These are phyloP conservation scores for Isotomurus palustris DNA, from an alignment of 2,888 invertebrate genomes.

Conservation along the genomic window DNA sequence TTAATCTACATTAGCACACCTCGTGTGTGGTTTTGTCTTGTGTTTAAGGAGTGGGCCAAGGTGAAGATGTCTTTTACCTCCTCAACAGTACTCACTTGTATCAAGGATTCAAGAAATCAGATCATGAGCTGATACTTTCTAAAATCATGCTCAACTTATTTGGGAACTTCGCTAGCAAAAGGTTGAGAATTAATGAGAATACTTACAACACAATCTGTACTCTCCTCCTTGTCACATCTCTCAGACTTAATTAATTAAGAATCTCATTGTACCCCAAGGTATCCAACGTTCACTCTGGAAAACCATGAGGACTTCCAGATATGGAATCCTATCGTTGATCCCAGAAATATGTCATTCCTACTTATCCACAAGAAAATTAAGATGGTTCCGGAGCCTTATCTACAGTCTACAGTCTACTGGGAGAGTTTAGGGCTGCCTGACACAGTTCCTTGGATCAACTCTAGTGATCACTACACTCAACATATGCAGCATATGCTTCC, in stretches of 20 bases:
- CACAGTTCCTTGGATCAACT: constrained; percentile 25
- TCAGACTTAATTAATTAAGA: too few species aligned
- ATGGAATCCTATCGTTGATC: constrained; percentile 36
- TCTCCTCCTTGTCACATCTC: too few species aligned
- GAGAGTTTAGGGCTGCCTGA: constrained; percentile 34
- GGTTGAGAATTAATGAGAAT: too few species aligned
- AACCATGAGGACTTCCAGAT: constrained; percentile 23
- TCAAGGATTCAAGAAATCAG: constrained; percentile 26
- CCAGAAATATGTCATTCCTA: constrained; percentile 30
- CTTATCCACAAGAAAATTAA: constrained; percentile 32
- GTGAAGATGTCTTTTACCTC: constrained; percentile 34
- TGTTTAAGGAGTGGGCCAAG: constrained; percentile 29
- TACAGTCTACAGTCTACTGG: constrained; percentile 33
- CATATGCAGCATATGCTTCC: not conserved
- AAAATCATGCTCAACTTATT: constrained; percentile 37
- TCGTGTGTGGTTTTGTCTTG: not conserved
- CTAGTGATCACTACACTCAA: constrained; percentile 1
- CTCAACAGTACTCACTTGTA: constrained; percentile 32
- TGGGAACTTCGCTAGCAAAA: constrained; percentile 34
- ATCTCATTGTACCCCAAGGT: constrained; percentile 17
- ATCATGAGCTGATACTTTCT: constrained; percentile 24
- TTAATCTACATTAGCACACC: not conserved
- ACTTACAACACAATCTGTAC: too few species aligned
- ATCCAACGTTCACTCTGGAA: constrained; percentile 33
- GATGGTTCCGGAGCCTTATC: constrained; percentile 35